Evolutionary conservation across 2,797 vertebrate genomes (phyloP), one percentile per base, ranked within the genome.

Genomic region (Falco biarmicus): DNA sequence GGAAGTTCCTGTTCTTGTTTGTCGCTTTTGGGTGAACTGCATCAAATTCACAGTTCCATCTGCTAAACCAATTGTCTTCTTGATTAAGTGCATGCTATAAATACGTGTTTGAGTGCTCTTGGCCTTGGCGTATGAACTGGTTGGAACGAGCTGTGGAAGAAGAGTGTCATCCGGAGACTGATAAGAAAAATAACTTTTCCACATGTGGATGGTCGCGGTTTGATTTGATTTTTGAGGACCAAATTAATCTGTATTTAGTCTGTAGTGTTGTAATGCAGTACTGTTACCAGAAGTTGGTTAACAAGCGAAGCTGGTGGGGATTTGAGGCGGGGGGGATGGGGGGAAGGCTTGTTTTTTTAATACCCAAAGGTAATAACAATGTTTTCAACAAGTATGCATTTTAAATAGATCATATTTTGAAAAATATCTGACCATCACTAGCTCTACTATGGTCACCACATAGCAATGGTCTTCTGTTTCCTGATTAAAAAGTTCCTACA

Each of bases 101-200:
- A 79, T 28, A 39, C 8, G 18, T 48, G 39, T 84, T 61, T 78
- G 59, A 77, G 43, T 59, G 76, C 19, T 90, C 11, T 43, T 86
- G 51, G 59, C 64, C 56, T 37, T 77, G 84, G 48, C 56, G 25
- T 31, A 56, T 57, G 50, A 91, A 50, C 45, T 65, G 85, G 22
- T 37, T 75, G 79, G 61, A 88, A 75, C 0, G 6, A 90, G 41
- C 54, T 57, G 50, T 65, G 71, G 41, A 68, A 78, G 57, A 75
- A 31, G 10, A 37, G 6, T 37, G 69, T 82, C 2, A 5, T 39
- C 13, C 1, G 0, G 39, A 82, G 43, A 68, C 70, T 43, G 66
- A 48, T 63, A 92, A 89, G 65, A 47, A 82, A 84, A 92, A 9
- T 48, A 84, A 14, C 29, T 88, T 94, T 24, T 64, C 50, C 54